Percentiles rank a stretch among this genome's conserved stretches.
Evolutionary conservation across 2,113 vertebrate species (phyloP).

Genomic region (Heliornis fulica): DNA sequence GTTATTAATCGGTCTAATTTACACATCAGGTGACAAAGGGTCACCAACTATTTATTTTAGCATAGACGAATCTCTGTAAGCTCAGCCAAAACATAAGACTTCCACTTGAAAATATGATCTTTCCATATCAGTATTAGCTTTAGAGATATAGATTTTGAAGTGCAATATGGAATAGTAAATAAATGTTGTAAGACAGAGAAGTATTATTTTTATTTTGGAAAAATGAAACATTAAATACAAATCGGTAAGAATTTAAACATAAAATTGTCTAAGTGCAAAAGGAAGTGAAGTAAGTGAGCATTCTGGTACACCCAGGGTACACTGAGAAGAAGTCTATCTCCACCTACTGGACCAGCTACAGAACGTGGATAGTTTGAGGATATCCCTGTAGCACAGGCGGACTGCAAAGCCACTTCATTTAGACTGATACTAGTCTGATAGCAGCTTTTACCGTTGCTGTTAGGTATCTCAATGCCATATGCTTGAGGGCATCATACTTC

Average conservation of each 20-base stretch:
- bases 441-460: neutral
- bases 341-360: conserved; percentile 26
- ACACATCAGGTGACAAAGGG: neutral
- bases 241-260: neutral
- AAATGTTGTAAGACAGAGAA: fast-evolving
- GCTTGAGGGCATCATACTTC: neutral
- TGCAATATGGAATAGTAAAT: neutral
- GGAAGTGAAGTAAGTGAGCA: neutral
- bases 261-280: fast-evolving
- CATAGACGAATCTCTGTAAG: neutral
- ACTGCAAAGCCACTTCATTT: fast-evolving
- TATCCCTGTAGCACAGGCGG: neutral
- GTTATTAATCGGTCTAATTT: neutral
- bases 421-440: neutral
- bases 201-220: neutral
- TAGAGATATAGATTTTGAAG: neutral
- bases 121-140: neutral
- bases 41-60: neutral
- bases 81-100: neutral
- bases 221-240: neutral
- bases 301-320: no score
- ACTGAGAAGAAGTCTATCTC: neutral
- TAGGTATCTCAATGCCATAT: neutral
- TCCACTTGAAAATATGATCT: neutral
- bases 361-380: neutral